phyloP scores from a whole-genome alignment of 2,113 vertebrate species.

The Planiliza haematocheilus region DNA sequence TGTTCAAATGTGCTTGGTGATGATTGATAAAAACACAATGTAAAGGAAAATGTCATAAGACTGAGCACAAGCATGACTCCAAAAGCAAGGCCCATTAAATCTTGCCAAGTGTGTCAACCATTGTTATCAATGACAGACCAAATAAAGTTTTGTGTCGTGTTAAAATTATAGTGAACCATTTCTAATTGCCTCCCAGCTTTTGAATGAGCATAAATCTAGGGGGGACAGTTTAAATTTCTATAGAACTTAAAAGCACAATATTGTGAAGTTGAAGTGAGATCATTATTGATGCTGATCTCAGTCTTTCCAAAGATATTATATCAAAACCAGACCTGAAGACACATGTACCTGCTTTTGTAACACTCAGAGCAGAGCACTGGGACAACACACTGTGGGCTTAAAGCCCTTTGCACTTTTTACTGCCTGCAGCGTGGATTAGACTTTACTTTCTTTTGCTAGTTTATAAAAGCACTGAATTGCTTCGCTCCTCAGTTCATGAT shows the following conservation, averaged over 20 bases:
- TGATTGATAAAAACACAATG: too few relatives aligned
- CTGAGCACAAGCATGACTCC: too few relatives aligned
- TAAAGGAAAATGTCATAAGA: too few relatives aligned
- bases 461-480: not conserved
- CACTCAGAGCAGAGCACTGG: not conserved
- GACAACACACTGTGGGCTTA: not conserved
- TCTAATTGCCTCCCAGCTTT: too few relatives aligned
- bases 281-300: not conserved
- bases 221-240: not conserved
- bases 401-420: not conserved
- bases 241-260: not conserved
- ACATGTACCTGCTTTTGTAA: not conserved
- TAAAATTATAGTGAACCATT: too few relatives aligned
- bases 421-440: not conserved
- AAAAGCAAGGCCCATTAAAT: too few relatives aligned
- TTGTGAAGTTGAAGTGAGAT: not conserved
- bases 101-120: too few relatives aligned
- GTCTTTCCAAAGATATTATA: not conserved
- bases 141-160: too few relatives aligned
- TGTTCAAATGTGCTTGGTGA: not conserved
- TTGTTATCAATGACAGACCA: too few relatives aligned
- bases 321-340: not conserved
- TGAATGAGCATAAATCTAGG: too few relatives aligned
- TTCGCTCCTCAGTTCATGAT: not conserved
- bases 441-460: not conserved